Conservation (phyloP, 1,140 invertebrate species). For the Gonioctena quinquepunctata region DNA sequence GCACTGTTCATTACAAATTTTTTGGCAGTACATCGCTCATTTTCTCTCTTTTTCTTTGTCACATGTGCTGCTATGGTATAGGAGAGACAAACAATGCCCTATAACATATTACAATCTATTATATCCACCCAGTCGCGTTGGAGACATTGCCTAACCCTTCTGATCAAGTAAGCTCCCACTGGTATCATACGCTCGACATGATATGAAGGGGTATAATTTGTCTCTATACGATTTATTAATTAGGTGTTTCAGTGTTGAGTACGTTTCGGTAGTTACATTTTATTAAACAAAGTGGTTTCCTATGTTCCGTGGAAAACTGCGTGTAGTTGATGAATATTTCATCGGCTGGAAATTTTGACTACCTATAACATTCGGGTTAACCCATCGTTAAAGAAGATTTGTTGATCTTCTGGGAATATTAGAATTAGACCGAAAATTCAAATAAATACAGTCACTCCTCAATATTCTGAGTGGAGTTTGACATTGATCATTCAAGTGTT, state of each 20-base stretch:
- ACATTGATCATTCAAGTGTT: too few species aligned
- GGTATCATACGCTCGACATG: conserved; percentile 50
- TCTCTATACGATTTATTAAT: conserved; percentile 50
- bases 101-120: background rate
- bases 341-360: too few species aligned
- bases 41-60: too few species aligned
- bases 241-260: conserved; percentile 40
- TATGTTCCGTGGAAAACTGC: conserved; percentile 5
- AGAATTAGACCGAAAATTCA: too few species aligned
- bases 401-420: too few species aligned
- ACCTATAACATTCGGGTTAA: too few species aligned
- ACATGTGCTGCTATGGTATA: background rate
- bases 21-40: too few species aligned
- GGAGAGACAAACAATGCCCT: background rate
- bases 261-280: background rate
- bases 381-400: too few species aligned
- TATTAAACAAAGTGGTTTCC: conserved; percentile 32
- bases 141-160: conserved; percentile 44
- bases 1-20: too few species aligned
- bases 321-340: too few species aligned
- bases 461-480: too few species aligned
- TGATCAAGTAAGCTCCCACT: conserved; percentile 44
- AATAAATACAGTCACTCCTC: too few species aligned
- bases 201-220: conserved; percentile 47
- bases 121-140: background rate